phyloP scores from a whole-genome alignment of 2,113 vertebrate species.

The Oxyura jamaicensis region DNA sequence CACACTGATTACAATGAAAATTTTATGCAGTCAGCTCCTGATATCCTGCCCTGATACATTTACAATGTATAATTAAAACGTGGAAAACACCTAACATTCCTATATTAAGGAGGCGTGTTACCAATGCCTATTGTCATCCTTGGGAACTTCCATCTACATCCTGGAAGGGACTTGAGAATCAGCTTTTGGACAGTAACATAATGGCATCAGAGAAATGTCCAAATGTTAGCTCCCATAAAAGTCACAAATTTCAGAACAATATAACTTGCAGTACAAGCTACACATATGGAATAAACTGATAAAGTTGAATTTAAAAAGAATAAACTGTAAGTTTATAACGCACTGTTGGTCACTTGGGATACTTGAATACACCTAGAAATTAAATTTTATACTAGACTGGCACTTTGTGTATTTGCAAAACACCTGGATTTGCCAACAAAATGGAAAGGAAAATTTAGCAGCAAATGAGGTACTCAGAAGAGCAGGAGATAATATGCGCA shows the following conservation, averaged over 20 bases:
- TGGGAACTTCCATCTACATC: not conserved
- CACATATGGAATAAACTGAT: not conserved
- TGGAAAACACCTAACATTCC: not conserved
- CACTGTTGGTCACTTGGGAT: not conserved
- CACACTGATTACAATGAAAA: not conserved
- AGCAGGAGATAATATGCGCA: not conserved
- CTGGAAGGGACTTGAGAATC: not conserved
- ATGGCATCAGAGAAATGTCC: not conserved
- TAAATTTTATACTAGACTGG: not conserved
- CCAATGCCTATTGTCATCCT: not conserved
- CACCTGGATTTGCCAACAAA: not conserved
- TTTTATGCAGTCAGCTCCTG: not conserved
- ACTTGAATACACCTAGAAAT: not conserved
- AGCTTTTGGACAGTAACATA: not conserved
- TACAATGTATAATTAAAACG: not conserved
- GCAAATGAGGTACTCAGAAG: not conserved
- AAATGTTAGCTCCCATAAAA: not conserved
- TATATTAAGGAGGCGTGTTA: not conserved
- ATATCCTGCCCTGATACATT: not conserved
- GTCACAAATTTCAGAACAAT: not conserved
- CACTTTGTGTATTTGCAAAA: not conserved
- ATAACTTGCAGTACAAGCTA: not conserved
- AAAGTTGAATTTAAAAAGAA: not conserved
- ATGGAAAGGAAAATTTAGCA: not conserved
- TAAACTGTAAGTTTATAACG: not conserved